Percentiles rank a stretch among this genome's conserved stretches.
Conservation (phyloP, 2,888 invertebrate species). For the Troides oblongomaculatus region DNA sequence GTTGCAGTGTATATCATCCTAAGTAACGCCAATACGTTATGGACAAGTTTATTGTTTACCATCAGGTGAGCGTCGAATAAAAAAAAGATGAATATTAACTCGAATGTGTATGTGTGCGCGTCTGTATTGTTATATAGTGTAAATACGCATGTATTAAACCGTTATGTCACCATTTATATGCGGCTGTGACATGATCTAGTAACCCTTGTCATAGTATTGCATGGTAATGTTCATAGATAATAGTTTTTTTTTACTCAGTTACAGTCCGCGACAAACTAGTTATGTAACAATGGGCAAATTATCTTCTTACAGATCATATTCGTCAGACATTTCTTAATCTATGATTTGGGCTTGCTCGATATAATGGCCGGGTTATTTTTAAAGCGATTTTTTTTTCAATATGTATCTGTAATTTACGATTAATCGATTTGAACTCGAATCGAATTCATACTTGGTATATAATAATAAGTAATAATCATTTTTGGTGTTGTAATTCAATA, state of each 20-base stretch:
- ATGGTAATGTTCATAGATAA: conserved; percentile 39
- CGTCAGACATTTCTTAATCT: conserved; percentile 23
- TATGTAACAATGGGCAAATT: conserved; percentile 46
- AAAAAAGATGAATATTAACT: too few relatives aligned
- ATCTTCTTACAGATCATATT: conserved; percentile 20
- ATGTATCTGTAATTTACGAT: neutral
- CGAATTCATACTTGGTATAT: conserved; percentile 5
- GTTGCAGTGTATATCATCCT: too few relatives aligned
- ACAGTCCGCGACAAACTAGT: conserved; percentile 44
- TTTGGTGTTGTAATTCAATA: neutral
- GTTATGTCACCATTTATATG: neutral
- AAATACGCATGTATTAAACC: neutral
- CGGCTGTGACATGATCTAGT: neutral
- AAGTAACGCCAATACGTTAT: too few relatives aligned
- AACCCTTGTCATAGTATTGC: conserved; percentile 28
- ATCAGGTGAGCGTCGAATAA: too few relatives aligned
- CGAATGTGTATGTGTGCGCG: too few relatives aligned
- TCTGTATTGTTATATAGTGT: too few relatives aligned
- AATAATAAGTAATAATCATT: conserved; percentile 1
- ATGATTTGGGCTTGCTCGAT: conserved; percentile 14
- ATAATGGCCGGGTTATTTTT: conserved; percentile 11
- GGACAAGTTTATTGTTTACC: too few relatives aligned
- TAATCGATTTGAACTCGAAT: conserved; percentile 11
- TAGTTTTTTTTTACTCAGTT: conserved; percentile 41
- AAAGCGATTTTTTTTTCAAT: neutral